Conservation (phyloP, 2,888 invertebrate species). For the Hydrotaea diabolus region DNA sequence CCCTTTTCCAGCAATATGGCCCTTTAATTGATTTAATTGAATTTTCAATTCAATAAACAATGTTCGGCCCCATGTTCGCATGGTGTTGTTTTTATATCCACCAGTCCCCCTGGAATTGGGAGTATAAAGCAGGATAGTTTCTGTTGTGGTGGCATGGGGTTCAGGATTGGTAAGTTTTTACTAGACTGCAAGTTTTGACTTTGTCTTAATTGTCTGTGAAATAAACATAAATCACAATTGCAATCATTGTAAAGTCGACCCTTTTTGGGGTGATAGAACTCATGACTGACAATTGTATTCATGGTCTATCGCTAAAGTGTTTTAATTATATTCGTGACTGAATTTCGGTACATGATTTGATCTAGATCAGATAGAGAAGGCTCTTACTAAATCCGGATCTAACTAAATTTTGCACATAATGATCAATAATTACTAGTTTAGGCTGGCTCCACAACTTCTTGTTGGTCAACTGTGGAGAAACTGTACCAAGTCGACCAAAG, state of each 20-base stretch:
- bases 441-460: no score
- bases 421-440: no score
- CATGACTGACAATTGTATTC: no score
- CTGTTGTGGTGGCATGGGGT: neutral
- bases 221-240: constrained; percentile 61
- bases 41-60: constrained; percentile 51
- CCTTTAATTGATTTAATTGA: constrained; percentile 66
- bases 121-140: neutral
- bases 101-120: neutral
- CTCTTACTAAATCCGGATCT: no score
- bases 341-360: no score
- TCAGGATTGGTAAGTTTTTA: neutral
- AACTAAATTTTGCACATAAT: no score
- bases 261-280: neutral
- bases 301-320: no score
- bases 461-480: no score
- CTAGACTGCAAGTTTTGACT: constrained; percentile 17
- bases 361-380: no score
- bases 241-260: neutral
- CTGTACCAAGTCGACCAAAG: no score
- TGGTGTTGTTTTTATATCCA: neutral
- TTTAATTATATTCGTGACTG: no score
- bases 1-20: constrained; percentile 24
- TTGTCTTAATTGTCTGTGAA: constrained; percentile 57
- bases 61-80: neutral